These are phyloP conservation scores for Sebastiscus albofasciatus DNA, from an alignment of 2,797 vertebrate species.

Conservation along the genomic window DNA sequence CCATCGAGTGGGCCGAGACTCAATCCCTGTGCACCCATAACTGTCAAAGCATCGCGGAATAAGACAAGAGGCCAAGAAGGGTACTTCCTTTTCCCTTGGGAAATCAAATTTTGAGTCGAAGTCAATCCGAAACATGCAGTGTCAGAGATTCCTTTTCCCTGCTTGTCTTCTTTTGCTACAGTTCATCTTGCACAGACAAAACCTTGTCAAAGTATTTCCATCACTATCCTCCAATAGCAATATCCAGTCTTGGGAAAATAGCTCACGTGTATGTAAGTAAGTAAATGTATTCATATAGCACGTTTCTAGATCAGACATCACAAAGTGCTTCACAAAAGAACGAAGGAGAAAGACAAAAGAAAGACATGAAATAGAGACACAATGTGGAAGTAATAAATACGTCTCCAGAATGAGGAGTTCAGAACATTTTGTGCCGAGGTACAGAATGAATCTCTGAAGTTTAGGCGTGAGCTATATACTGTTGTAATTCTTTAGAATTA, in stretches of 20 bases:
- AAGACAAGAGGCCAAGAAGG: slow-evolving; percentile 39
- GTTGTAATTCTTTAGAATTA: neutral
- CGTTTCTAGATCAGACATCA: neutral
- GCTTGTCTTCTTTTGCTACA: neutral
- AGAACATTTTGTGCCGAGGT: neutral
- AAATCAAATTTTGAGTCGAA: slow-evolving; percentile 40
- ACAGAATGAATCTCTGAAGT: neutral
- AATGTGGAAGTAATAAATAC: neutral
- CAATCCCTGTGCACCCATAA: slow-evolving; percentile 48
- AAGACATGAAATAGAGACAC: neutral
- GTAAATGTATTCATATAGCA: neutral
- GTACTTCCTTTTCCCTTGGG: neutral
- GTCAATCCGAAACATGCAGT: slow-evolving; percentile 18
- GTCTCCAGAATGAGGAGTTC: neutral
- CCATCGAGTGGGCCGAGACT: slow-evolving; percentile 20
- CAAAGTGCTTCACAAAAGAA: neutral
- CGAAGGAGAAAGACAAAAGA: neutral
- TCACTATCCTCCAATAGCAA: neutral
- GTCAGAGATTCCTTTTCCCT: slow-evolving; percentile 14
- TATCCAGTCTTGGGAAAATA: neutral
- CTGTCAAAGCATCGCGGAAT: slow-evolving; percentile 54
- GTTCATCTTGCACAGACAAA: neutral
- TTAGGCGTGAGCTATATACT: neutral
- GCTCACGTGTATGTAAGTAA: neutral
- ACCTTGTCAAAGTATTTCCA: neutral